A percentile compares a stretch with the other conserved stretches of the same genome.
Conservation (phyloP, 2,888 invertebrate species). For the Mesoligia furuncula region DNA sequence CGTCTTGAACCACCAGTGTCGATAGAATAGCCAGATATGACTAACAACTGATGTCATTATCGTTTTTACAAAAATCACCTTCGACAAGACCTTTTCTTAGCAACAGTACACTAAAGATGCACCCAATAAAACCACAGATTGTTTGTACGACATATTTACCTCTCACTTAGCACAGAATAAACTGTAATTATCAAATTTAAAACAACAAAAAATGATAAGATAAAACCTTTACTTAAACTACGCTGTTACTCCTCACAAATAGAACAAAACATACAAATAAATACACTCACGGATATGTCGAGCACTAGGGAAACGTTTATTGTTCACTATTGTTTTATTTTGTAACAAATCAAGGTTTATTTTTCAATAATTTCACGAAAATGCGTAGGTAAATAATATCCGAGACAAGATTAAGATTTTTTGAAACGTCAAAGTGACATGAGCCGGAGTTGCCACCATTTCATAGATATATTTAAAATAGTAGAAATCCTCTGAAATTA, state of each 20-base stretch:
- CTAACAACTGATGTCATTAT: constrained; percentile 81
- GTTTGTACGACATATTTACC: constrained; percentile 53
- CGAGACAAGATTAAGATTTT: constrained; percentile 51
- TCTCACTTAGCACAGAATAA: constrained; percentile 45
- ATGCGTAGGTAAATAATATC: constrained; percentile 77
- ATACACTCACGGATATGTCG: constrained; percentile 48
- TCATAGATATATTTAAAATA: not conserved
- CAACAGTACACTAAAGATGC: constrained; percentile 16
- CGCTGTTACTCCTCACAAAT: constrained; percentile 32
- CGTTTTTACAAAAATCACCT: constrained; percentile 43
- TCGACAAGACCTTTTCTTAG: constrained; percentile 17
- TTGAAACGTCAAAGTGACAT: constrained; percentile 73
- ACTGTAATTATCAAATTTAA: constrained; percentile 55
- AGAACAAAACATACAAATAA: constrained; percentile 44
- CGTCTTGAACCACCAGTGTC: constrained; percentile 36
- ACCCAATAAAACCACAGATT: constrained; percentile 41
- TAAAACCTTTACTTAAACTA: constrained; percentile 33
- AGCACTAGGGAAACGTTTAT: constrained; percentile 33
- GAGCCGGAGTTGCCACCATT: constrained; percentile 36
- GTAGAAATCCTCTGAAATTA: constrained; percentile 16
- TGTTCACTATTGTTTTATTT: constrained; percentile 35
- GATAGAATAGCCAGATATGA: constrained; percentile 69
- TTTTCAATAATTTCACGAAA: constrained; percentile 65
- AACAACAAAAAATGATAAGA: constrained; percentile 62
- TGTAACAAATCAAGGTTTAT: constrained; percentile 44